Conservation (phyloP, 2,888 invertebrate genomes). For the Malachius bipustulatus region DNA sequence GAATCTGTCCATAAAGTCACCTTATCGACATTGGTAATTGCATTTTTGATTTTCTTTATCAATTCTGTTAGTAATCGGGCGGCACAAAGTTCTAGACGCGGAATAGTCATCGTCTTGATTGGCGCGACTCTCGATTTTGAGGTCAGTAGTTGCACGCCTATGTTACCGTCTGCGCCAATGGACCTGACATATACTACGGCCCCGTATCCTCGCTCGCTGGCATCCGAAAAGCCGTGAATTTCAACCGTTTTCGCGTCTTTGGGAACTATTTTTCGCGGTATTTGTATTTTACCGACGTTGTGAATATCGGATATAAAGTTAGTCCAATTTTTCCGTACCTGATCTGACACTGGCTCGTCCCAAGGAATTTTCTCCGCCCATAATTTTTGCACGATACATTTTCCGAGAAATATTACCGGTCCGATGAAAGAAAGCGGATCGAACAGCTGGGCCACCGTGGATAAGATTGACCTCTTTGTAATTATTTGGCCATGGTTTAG, state of each 20-base stretch:
- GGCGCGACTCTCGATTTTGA: constrained; percentile 15
- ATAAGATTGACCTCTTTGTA: constrained; percentile 14
- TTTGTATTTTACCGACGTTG: too few relatives aligned
- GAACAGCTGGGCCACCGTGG: constrained; percentile 10
- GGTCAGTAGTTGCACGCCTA: constrained; percentile 9
- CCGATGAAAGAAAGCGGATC: constrained; percentile 12
- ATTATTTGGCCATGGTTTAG: too few relatives aligned
- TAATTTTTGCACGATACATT: constrained; percentile 12
- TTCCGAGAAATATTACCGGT: constrained; percentile 10
- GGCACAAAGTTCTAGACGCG: constrained; percentile 16
- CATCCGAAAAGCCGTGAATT: constrained; percentile 15
- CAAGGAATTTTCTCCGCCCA: too few relatives aligned
- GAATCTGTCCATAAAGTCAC: too few relatives aligned
- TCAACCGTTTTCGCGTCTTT: constrained; percentile 6
- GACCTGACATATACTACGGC: constrained; percentile 15
- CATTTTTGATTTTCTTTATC: constrained; percentile 8
- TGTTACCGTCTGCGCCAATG: constrained; percentile 8
- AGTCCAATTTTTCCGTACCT: too few relatives aligned
- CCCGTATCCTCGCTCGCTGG: constrained; percentile 12
- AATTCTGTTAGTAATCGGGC: constrained; percentile 13
- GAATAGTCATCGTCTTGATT: constrained; percentile 13
- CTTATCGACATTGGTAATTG: too few relatives aligned
- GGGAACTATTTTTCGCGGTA: too few relatives aligned
- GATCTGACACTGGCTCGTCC: too few relatives aligned
- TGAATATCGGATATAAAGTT: too few relatives aligned